Conservation (phyloP, 2,113 vertebrate species). For the Oncorhynchus clarkii region DNA sequence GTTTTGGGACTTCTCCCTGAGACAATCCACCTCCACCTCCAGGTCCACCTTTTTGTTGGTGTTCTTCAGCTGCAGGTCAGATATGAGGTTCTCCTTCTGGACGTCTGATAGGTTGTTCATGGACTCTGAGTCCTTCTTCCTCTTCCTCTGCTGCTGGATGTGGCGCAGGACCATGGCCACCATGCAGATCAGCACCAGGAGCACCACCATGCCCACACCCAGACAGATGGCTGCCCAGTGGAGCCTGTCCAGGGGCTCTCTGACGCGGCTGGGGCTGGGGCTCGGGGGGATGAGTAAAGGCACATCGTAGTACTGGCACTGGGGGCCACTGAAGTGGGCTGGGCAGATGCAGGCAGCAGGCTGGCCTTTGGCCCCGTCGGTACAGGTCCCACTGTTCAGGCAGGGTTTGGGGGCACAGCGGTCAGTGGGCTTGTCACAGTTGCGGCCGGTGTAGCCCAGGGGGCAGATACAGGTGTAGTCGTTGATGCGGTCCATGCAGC, state of each 20-base stretch:
- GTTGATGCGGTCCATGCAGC: slow-evolving; percentile 87
- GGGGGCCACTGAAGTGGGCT: slow-evolving; percentile 79
- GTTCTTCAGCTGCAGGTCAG: slow-evolving; percentile 89
- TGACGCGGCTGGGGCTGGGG: slow-evolving; percentile 65
- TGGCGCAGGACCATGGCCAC: slow-evolving; percentile 77
- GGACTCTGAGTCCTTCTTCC: slow-evolving; percentile 80
- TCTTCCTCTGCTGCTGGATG: slow-evolving; percentile 75
- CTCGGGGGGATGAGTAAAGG: slow-evolving; percentile 37
- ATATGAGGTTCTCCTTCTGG: slow-evolving; percentile 88
- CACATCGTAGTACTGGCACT: slow-evolving; percentile 77
- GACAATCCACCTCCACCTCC: slow-evolving; percentile 87
- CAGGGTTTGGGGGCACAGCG: slow-evolving; percentile 85
- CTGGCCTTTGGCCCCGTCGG: slow-evolving; percentile 66
- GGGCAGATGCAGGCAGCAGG: slow-evolving; percentile 80
- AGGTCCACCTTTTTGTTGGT: slow-evolving; percentile 92
- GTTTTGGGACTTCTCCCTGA: slow-evolving; percentile 83
- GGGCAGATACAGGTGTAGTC: slow-evolving; percentile 90
- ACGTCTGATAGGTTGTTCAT: slow-evolving; percentile 94
- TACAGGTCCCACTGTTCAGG: slow-evolving; percentile 92
- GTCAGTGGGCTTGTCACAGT: slow-evolving; percentile 85
- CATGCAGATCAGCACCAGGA: slow-evolving; percentile 83
- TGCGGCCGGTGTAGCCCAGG: slow-evolving; percentile 85
- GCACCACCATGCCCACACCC: slow-evolving; percentile 81
- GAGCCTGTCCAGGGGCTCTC: slow-evolving; percentile 54
- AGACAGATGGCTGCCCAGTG: slow-evolving; percentile 81